These are phyloP conservation scores for Leptopterna dolabrata DNA, from an alignment of 2,888 invertebrate genomes.

Conservation along the genomic window DNA sequence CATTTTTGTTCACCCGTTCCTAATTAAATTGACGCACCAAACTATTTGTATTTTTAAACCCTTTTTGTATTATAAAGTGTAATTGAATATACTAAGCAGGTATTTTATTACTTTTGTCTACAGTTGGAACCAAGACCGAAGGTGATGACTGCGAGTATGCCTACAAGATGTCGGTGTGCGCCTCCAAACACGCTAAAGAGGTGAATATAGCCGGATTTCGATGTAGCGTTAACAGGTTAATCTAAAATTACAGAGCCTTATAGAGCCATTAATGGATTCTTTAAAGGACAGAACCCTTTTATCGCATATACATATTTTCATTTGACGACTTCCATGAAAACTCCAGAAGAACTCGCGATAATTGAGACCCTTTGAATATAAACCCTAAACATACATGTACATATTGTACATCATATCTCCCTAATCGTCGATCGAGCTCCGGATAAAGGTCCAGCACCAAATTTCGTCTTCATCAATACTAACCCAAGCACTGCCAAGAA, in stretches of 20 bases:
- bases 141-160: slow-evolving; percentile 57
- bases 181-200: slow-evolving; percentile 45
- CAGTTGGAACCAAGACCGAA: slow-evolving; percentile 47
- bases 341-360: neutral
- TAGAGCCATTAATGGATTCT: neutral
- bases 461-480: too few species aligned
- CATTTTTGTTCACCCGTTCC: too few species aligned
- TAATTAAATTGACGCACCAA: neutral
- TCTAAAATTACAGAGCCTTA: neutral
- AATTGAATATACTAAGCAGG: too few species aligned
- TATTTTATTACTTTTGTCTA: neutral
- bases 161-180: slow-evolving; percentile 54
- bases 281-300: neutral
- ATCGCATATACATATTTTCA: neutral
- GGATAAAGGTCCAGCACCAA: too few species aligned
- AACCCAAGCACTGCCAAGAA: too few species aligned
- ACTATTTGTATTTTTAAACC: too few species aligned
- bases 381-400: too few species aligned
- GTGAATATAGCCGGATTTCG: neutral
- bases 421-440: too few species aligned
- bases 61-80: too few species aligned
- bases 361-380: too few species aligned
- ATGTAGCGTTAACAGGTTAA: neutral
- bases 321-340: neutral
- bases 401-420: too few species aligned